phyloP scores from a whole-genome alignment of 2,888 invertebrate species.

The Calephelis perditalis region DNA sequence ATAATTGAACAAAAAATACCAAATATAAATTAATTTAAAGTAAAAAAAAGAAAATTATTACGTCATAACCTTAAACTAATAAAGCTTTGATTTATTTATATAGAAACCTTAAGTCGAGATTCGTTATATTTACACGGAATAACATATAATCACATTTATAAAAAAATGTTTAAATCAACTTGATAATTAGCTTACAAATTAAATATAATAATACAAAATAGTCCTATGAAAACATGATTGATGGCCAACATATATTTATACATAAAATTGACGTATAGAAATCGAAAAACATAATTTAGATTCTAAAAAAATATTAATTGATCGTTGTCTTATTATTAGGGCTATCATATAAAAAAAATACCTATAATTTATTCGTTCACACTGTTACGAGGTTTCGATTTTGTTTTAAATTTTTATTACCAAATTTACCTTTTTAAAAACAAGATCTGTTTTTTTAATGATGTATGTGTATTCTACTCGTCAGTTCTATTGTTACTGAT shows the following conservation, averaged over 20 bases:
- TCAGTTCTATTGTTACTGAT: too few species aligned
- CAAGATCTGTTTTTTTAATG: too few species aligned
- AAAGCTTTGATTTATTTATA: slow-evolving; percentile 64
- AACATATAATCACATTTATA: slow-evolving; percentile 4
- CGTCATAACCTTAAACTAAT: slow-evolving; percentile 51
- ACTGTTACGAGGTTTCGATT: too few species aligned
- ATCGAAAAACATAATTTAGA: too few species aligned
- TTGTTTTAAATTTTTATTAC: too few species aligned
- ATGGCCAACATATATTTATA: slow-evolving; percentile 16
- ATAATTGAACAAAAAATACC: neutral
- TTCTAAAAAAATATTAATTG: too few species aligned
- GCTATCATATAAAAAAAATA: too few species aligned
- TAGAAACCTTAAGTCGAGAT: slow-evolving; percentile 49
- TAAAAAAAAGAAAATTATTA: slow-evolving; percentile 14
- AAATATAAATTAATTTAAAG: neutral
- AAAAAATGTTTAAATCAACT: neutral
- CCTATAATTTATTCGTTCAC: too few species aligned
- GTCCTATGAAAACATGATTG: neutral
- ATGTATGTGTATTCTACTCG: too few species aligned
- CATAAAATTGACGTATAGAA: too few species aligned
- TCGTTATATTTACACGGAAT: slow-evolving; percentile 38
- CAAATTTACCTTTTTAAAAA: too few species aligned
- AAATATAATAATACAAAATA: neutral
- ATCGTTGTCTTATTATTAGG: too few species aligned
- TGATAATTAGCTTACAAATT: slow-evolving; percentile 4